Evolutionary conservation across 2,113 vertebrate genomes (phyloP), one percentile per base, ranked within the genome.

Genomic region (Tupaia chinensis): DNA sequence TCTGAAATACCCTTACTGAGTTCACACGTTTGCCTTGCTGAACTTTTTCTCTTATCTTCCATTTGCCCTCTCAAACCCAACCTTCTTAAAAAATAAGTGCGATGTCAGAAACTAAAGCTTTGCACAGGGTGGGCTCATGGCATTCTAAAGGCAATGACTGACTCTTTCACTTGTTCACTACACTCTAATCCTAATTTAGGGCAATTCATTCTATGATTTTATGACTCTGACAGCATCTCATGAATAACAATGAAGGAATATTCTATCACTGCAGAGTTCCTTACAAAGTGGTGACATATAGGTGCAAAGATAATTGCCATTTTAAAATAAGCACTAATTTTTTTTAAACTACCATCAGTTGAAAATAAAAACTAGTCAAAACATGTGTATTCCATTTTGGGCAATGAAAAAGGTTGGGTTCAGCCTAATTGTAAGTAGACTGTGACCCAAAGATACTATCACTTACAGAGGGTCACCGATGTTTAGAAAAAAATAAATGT

Each of bases 321-420:
- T 94, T 87, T 61, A 87, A 95, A 89, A 89, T 54, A 87, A 85
- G 85, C 14, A 1, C 25, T 95, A 61, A 81, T 29, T 84, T 29
- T 58, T 53, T 73, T 44, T 34, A 68, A 25, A 60, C 0, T 66
- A 25, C 16, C n/a, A 65, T 65, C 87, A 53, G 20, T 96, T 87
- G n/a, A 82, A 96, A 91, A 63, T 69, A 94, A 95, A 96, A 96
- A 54, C 72, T 79, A 94, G 27, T 76, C 34, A 95, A 97, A 85
- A 68, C 56, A 94, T 32, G 53, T 20, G 32, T 19, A 54, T 78
- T 95, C 20, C 5, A 65, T 53, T 85, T 83, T 23, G 53, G 44
- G 53, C 3, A 25, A 79, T 95, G 87, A 10, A 17, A 84, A 93
- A 89, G 61, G 4, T 73, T 77, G 54, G 44, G 63, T 93, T 95